These are phyloP conservation scores for Hydroisotoma schaefferi DNA, from an alignment of 2,888 invertebrate species.

Conservation along the genomic window DNA sequence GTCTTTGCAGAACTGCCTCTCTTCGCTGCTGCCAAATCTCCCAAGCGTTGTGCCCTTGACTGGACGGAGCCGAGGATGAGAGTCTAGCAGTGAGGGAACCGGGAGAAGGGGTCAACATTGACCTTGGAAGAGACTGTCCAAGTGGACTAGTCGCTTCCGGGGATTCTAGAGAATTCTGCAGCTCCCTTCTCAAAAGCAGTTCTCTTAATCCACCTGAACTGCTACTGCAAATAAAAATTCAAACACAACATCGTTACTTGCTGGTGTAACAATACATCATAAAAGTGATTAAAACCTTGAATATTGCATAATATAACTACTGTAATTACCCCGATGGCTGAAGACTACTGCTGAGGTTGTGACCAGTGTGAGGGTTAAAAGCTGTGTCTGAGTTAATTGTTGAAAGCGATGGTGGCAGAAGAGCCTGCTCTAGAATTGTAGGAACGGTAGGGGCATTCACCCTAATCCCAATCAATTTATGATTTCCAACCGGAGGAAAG, in stretches of 20 bases:
- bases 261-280: neutral
- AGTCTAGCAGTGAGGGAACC: conserved; percentile 59
- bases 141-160: conserved; percentile 52
- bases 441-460: conserved; percentile 44
- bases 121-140: conserved; percentile 52
- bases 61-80: conserved; percentile 83
- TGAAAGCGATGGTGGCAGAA: conserved; percentile 37
- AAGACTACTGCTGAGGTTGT: conserved; percentile 22
- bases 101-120: conserved; percentile 52
- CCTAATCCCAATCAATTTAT: conserved; percentile 33
- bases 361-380: conserved; percentile 13
- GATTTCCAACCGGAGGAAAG: conserved; percentile 39
- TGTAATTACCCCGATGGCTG: conserved; percentile 30
- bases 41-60: conserved; percentile 62
- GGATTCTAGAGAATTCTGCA: conserved; percentile 51
- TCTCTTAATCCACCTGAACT: conserved; percentile 43
- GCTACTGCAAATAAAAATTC: neutral
- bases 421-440: conserved; percentile 41
- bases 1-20: conserved; percentile 78
- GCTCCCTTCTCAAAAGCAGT: conserved; percentile 43
- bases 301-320: neutral
- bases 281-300: no score
- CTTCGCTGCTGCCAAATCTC: conserved; percentile 47
- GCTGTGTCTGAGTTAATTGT: conserved; percentile 26
- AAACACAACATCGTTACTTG: neutral